Evolutionary conservation across 2,888 invertebrate species (phyloP).

Genomic region (Hecatera dysodea): DNA sequence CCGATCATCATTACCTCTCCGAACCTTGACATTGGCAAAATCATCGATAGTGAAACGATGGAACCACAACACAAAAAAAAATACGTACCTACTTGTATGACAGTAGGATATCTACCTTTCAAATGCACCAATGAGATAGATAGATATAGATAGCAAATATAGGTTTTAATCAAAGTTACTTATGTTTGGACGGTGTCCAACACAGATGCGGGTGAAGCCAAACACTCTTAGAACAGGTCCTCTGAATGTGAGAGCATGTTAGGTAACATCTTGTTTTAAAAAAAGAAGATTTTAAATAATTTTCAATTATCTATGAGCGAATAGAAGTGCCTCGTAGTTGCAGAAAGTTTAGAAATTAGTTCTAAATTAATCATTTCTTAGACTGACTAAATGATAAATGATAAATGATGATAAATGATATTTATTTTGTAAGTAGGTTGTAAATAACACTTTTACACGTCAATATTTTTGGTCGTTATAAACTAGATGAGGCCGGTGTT

Average conservation of each 20-base stretch:
- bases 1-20: too few species aligned
- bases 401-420: too few species aligned
- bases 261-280: not conserved
- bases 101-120: slow-evolving; percentile 1
- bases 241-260: not conserved
- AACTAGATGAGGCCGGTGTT: too few species aligned
- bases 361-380: not conserved
- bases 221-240: slow-evolving; percentile 2
- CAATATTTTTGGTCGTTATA: too few species aligned
- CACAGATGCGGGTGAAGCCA: slow-evolving; percentile 12
- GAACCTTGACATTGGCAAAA: too few species aligned
- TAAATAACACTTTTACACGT: too few species aligned
- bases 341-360: not conserved
- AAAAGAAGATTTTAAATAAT: not conserved
- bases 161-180: slow-evolving; percentile 39
- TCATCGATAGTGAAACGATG: too few species aligned
- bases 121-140: slow-evolving; percentile 34
- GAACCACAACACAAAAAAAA: too few species aligned
- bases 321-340: not conserved
- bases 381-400: too few species aligned
- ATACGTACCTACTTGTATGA: not conserved
- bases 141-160: too few species aligned
- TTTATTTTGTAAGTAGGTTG: too few species aligned
- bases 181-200: slow-evolving; percentile 59
- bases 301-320: not conserved